Conservation (phyloP, 2,113 vertebrate genomes). For the Hyperopisus bebe region DNA sequence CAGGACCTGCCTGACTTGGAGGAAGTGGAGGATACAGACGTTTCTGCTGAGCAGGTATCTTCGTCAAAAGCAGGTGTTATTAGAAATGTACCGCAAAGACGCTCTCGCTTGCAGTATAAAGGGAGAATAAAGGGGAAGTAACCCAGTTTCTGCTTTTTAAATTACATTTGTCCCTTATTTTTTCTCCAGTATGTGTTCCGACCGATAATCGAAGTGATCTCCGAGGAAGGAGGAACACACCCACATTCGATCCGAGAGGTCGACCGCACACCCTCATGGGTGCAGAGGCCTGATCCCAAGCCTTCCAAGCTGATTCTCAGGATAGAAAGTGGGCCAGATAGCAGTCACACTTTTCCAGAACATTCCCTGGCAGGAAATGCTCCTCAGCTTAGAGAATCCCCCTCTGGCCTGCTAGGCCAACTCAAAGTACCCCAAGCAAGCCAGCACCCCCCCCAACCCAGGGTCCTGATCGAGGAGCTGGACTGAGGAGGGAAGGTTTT, state of each 20-base stretch:
- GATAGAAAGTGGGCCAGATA: not conserved
- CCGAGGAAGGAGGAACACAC: slow-evolving; percentile 29
- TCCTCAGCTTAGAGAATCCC: not conserved
- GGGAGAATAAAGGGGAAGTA: not conserved
- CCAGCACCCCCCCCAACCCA: not conserved
- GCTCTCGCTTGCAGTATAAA: not conserved
- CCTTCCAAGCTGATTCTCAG: slow-evolving; percentile 22
- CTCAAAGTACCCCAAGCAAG: not conserved
- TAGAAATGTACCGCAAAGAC: not conserved
- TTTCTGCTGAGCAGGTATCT: slow-evolving; percentile 39
- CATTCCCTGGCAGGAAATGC: not conserved
- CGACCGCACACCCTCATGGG: not conserved
- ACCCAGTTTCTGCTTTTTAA: not conserved
- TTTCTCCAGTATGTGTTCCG: slow-evolving; percentile 38
- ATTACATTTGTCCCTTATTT: not conserved
- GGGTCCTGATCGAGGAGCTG: not conserved
- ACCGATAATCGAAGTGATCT: slow-evolving; percentile 70
- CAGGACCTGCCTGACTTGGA: slow-evolving; percentile 88
- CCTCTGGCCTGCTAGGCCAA: not conserved
- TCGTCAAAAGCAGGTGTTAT: not conserved
- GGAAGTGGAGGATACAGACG: slow-evolving; percentile 47
- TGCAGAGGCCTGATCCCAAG: not conserved
- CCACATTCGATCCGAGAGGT: not conserved
- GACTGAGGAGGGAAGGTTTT: not conserved
- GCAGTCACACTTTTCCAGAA: not conserved